These are phyloP conservation scores for Phenganax marumi DNA, from an alignment of 92 coral and sea anemone species.

Conservation along the genomic window DNA sequence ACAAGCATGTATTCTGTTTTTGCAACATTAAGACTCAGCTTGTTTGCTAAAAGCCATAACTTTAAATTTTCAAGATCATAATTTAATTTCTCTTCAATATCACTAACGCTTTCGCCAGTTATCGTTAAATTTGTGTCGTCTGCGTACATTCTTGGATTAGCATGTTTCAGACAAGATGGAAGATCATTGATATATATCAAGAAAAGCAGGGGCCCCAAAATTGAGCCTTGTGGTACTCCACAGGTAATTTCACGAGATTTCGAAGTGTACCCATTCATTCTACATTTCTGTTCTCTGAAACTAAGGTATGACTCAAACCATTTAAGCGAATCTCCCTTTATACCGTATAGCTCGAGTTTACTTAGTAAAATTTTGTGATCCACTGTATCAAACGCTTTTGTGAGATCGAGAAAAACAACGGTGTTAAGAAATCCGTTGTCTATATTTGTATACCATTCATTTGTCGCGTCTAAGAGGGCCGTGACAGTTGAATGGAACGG, in stretches of 20 bases:
- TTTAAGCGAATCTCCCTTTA: too few species aligned
- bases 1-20: neutral
- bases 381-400: slow-evolving; percentile 18
- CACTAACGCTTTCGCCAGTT: neutral
- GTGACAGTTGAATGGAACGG: neutral
- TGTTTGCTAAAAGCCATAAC: neutral
- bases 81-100: neutral
- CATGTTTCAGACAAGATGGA: too few species aligned
- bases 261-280: neutral
- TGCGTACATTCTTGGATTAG: neutral
- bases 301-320: too few species aligned
- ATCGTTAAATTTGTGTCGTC: neutral
- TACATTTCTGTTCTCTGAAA: too few species aligned
- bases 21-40: slow-evolving; percentile 1
- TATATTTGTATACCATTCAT: neutral
- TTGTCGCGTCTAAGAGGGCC: neutral
- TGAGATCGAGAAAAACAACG: neutral
- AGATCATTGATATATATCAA: neutral
- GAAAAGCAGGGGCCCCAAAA: neutral
- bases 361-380: neutral
- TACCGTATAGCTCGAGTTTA: neutral
- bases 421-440: neutral
- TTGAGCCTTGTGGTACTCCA: neutral
- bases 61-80: neutral
- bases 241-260: neutral